Conservation (phyloP, 2,797 vertebrate genomes). For the Carduelis carduelis region DNA sequence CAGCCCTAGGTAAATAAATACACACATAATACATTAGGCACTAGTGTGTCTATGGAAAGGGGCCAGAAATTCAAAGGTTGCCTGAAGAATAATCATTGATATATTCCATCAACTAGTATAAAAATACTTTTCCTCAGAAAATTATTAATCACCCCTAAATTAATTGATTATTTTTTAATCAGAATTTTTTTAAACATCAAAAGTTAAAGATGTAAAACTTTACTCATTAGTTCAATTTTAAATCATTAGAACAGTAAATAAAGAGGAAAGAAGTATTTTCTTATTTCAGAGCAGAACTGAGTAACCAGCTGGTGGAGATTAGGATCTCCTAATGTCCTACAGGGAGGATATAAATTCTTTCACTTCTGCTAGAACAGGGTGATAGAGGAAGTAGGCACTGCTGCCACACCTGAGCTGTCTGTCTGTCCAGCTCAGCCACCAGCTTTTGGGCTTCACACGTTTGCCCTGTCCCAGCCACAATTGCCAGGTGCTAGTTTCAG, state of each 20-base stretch:
- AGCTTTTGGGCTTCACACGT: background rate
- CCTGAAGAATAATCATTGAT: background rate
- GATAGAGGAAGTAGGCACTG: background rate
- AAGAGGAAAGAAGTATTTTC: background rate
- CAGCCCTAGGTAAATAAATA: background rate
- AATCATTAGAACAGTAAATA: background rate
- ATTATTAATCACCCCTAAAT: background rate
- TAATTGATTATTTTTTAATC: background rate
- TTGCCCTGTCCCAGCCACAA: accelerated
- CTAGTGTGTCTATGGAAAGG: background rate
- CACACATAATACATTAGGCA: background rate
- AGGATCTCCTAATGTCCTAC: background rate
- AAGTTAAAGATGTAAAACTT: background rate
- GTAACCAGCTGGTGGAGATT: background rate
- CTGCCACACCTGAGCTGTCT: background rate
- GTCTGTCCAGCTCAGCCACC: background rate
- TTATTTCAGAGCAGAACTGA: background rate
- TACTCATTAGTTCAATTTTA: background rate
- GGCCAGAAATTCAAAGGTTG: background rate
- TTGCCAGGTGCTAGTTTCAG: background rate
- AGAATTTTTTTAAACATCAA: background rate
- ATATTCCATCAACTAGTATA: background rate
- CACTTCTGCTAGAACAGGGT: background rate
- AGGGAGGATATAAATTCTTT: background rate
- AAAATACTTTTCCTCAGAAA: background rate